phyloP scores from a whole-genome alignment of 2,113 vertebrate genomes.

The Chaetura pelagica region DNA sequence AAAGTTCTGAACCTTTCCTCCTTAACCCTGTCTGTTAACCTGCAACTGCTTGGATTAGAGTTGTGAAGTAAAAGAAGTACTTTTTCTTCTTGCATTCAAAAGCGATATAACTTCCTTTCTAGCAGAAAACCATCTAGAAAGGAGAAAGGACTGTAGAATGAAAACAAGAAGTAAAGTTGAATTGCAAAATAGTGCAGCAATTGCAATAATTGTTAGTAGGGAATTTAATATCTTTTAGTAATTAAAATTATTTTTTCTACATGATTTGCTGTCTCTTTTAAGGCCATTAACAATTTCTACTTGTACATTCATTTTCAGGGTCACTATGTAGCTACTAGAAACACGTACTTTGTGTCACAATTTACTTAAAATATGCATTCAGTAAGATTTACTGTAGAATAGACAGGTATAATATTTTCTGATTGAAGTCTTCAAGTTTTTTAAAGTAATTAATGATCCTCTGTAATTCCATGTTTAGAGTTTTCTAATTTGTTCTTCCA shows the following conservation, averaged over 20 bases:
- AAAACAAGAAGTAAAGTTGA: background rate
- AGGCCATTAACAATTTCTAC: background rate
- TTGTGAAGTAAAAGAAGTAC: background rate
- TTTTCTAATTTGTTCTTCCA: background rate
- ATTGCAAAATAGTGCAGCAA: background rate
- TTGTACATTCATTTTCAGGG: background rate
- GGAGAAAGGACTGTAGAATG: background rate
- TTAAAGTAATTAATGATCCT: background rate
- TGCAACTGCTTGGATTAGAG: background rate
- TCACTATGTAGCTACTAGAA: background rate
- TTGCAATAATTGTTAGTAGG: background rate
- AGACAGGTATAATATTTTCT: background rate
- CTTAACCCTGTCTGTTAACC: background rate
- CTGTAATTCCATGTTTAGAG: background rate
- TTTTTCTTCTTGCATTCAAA: background rate
- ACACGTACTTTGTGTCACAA: background rate
- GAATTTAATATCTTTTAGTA: background rate
- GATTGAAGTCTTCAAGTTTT: background rate
- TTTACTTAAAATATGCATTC: background rate
- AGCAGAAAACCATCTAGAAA: background rate
- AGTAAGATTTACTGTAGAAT: background rate
- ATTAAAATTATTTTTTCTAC: background rate
- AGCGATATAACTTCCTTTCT: background rate
- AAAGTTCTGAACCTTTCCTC: background rate
- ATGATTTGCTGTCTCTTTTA: background rate